Base-by-base conservation (phyloP, 2,888 invertebrate genomes). In the Cloeon dipterum region DNA sequence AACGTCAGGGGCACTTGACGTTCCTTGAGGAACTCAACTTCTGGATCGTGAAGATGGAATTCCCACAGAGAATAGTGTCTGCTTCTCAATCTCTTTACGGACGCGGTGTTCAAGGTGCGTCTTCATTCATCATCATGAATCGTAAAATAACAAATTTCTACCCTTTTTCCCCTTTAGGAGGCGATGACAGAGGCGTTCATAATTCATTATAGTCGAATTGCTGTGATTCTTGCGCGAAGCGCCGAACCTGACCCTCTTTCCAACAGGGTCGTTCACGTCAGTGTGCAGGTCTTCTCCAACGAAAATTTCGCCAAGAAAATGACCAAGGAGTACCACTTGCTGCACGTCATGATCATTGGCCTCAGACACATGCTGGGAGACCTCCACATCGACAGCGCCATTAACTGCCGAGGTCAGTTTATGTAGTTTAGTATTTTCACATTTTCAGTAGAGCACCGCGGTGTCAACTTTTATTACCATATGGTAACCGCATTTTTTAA, bases 1-100 rank as follows among this genome's bases (percentile, higher is more conserved):
- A n/a, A n/a, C n/a, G n/a, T n/a, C n/a, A n/a, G n/a, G 68, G 72
- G 21, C 88, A 91, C 57, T 70, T 69, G 46, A 86, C 83, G 0
- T 70, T 91, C 43, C 63, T 91, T 16, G 93, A 94, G 56, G 96
- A 96, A 62, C 68, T 96, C 45, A 83, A 94, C 46, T 94, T 96
- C 62, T 96, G 96, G 94, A 89, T 88, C 17, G 88, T 94, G 42
- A 85, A 85, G 54, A 89, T 82, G 57, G 91, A 94, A 58, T 96
- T 94, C 61, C 94, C 94, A 1, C 91, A 94, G 60, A 89, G 88
- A 53, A 70, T 96, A 39, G 93, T 94, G 93, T 52, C 71, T 94
- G 45, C 60, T 96, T 42, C 68, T 96, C 37, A 89, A 91, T 53
- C 82, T 96, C 77, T 62, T 96, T 49, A 93, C 93, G 3, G 89